phyloP scores from a whole-genome alignment of 2,797 vertebrate genomes.

The Anabacerthia variegaticeps region DNA sequence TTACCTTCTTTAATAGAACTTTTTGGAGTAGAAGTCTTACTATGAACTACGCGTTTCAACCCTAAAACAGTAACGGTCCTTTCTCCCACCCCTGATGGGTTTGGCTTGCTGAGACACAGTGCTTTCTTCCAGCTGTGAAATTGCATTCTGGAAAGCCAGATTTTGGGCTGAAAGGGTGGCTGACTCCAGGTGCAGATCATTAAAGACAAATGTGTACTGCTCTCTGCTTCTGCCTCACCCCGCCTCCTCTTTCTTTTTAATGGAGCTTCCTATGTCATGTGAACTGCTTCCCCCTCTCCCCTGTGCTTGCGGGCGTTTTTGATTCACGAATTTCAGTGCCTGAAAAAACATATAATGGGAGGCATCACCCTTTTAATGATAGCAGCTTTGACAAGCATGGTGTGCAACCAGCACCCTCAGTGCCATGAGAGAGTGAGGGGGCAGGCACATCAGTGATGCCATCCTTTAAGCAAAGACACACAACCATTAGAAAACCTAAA shows the following conservation, averaged over 20 bases:
- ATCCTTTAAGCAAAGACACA: not conserved
- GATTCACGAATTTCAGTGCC: not conserved
- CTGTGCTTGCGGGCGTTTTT: fast-evolving
- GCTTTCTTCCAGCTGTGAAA: conserved; percentile 3
- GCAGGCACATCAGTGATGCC: not conserved
- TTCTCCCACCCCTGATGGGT: not conserved
- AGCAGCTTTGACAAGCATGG: not conserved
- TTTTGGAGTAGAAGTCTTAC: not conserved
- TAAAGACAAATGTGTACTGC: not conserved
- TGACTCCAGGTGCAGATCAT: conserved; percentile 45
- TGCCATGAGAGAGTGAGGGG: not conserved
- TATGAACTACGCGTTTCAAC: not conserved
- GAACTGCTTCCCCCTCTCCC: not conserved
- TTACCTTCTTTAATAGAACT: not conserved
- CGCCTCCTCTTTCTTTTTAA: not conserved
- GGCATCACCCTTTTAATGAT: not conserved
- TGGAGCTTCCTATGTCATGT: not conserved
- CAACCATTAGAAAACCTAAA: not conserved
- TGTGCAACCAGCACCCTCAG: not conserved
- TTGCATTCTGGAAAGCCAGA: not conserved
- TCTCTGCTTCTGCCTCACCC: not conserved
- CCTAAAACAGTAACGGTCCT: not conserved
- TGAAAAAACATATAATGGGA: not conserved
- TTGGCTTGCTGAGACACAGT: not conserved
- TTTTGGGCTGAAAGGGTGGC: not conserved